Conservation (phyloP, 2,797 vertebrate species). For the Rhincodon typus region DNA sequence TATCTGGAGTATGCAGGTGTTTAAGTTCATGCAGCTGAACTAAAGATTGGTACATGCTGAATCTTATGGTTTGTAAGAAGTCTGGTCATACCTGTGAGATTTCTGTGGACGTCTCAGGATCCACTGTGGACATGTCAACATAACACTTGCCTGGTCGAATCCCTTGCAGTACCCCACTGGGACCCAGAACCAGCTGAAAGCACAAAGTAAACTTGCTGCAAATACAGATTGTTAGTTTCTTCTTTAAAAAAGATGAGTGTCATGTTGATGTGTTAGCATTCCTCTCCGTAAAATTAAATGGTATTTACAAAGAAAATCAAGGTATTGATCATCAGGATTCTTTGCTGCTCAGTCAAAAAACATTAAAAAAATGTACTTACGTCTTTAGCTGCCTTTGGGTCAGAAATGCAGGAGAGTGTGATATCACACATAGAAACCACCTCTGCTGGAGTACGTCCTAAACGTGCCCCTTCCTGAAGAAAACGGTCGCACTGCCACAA, state of each 20-base stretch:
- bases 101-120: conserved; percentile 91
- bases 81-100: conserved; percentile 73
- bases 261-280: background rate
- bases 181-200: conserved; percentile 84
- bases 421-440: conserved; percentile 97
- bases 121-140: conserved; percentile 94
- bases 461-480: conserved; percentile 91
- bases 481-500: conserved; percentile 86
- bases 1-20: background rate
- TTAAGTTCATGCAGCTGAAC: background rate
- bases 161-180: conserved; percentile 93
- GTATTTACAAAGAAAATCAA: background rate
- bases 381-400: conserved; percentile 94
- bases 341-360: background rate
- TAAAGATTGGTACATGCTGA: background rate
- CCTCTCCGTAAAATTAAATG: background rate
- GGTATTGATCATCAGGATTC: background rate
- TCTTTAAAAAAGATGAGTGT: background rate
- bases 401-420: conserved; percentile 95
- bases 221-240: background rate
- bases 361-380: conserved; percentile 61
- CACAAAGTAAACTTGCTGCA: background rate
- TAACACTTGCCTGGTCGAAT: conserved; percentile 97
- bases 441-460: conserved; percentile 94
- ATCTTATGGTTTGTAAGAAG: background rate